Percentiles rank a stretch among this genome's conserved stretches.
Conservation (phyloP, 2,113 vertebrate genomes). For the Alaudala cheleensis region DNA sequence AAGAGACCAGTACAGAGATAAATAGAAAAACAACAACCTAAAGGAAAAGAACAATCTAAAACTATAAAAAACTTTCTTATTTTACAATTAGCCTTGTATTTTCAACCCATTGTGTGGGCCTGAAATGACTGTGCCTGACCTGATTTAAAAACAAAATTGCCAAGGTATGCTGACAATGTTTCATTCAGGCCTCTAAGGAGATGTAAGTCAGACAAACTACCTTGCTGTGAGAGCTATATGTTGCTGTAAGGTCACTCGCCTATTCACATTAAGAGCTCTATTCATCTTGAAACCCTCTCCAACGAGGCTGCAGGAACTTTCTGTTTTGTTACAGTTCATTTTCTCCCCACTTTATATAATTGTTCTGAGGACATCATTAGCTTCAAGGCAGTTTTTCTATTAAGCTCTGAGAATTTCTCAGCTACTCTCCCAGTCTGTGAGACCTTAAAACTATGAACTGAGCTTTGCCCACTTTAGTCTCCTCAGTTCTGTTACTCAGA, state of each 20-base stretch:
- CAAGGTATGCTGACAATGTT: neutral
- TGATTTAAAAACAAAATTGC: conserved; percentile 28
- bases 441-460: neutral
- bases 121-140: conserved; percentile 10
- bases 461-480: neutral
- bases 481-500: conserved; percentile 2
- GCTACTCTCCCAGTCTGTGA: neutral
- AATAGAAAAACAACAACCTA: neutral
- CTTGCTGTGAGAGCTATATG: neutral
- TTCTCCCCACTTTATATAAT: neutral
- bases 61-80: neutral
- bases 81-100: neutral
- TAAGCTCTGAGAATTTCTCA: neutral
- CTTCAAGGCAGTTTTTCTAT: conserved; percentile 6
- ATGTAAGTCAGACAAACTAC: conserved; percentile 45
- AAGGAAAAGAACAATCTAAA: neutral
- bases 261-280: conserved; percentile 43
- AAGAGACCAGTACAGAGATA: neutral
- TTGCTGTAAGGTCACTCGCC: conserved; percentile 51
- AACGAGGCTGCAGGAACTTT: neutral
- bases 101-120: neutral
- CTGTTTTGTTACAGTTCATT: neutral
- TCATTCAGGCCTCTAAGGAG: neutral
- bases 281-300: conserved; percentile 30
- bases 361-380: neutral